These are phyloP conservation scores for Drosophila melanosoma DNA, from an alignment of 2,888 invertebrate species.

Conservation along the genomic window DNA sequence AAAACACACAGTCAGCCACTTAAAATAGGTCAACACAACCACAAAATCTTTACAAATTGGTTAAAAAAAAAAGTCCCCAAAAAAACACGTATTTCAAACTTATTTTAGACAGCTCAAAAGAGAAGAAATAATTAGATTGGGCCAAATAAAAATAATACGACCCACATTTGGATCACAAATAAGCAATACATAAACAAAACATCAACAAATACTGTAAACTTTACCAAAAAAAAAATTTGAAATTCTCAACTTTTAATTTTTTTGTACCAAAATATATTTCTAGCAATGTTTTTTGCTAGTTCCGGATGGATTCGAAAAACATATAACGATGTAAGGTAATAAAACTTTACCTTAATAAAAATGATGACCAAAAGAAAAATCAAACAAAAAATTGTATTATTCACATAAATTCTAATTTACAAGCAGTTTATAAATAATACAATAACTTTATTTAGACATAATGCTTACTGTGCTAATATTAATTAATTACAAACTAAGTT, in stretches of 20 bases:
- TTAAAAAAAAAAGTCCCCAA: background rate
- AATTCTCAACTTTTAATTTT: background rate
- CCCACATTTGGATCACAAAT: background rate
- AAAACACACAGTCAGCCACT: background rate
- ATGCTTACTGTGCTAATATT: too few relatives aligned
- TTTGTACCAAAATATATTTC: too few relatives aligned
- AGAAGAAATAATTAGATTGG: background rate
- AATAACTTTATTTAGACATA: too few relatives aligned
- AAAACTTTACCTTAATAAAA: too few relatives aligned
- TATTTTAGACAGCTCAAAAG: background rate
- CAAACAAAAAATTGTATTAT: too few relatives aligned
- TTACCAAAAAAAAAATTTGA: background rate
- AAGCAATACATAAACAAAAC: background rate
- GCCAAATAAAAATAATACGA: background rate
- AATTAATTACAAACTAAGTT: too few relatives aligned
- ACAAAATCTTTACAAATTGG: background rate
- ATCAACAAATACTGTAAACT: background rate
- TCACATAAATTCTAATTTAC: too few relatives aligned
- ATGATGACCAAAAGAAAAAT: too few relatives aligned
- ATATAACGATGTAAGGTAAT: too few relatives aligned
- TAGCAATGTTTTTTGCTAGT: too few relatives aligned
- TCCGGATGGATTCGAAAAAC: too few relatives aligned
- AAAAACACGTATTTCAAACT: background rate
- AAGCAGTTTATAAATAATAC: too few relatives aligned
- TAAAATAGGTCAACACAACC: background rate